These are phyloP conservation scores for Boulengeromyrus knoepffleri DNA, from an alignment of 2,113 vertebrate genomes.

Conservation along the genomic window DNA sequence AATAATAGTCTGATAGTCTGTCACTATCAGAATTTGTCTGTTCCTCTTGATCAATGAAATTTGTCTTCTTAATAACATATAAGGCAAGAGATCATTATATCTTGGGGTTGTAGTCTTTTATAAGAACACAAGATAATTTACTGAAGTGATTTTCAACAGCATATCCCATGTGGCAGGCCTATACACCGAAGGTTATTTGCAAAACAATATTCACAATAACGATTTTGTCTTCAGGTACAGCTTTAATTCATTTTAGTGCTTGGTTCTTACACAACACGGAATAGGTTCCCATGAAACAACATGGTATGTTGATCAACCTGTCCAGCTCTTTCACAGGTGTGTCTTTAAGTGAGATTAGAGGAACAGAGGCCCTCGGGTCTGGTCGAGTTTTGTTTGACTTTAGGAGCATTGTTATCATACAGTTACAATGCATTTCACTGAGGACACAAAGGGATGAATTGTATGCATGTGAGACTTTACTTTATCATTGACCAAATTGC, in stretches of 20 bases:
- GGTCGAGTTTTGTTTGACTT: neutral
- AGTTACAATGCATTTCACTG: neutral
- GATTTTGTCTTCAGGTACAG: neutral
- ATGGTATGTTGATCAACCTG: constrained; percentile 11
- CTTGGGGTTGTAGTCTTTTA: neutral
- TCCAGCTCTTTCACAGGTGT: neutral
- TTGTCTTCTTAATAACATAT: neutral
- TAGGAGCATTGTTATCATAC: neutral
- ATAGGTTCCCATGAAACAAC: neutral
- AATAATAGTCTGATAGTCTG: neutral
- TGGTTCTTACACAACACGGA: neutral
- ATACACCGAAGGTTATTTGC: neutral
- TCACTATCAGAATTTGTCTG: neutral
- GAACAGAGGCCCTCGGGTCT: neutral
- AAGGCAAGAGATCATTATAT: neutral
- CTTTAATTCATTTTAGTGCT: neutral
- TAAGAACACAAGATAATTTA: neutral
- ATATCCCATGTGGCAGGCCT: neutral
- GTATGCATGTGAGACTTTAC: neutral
- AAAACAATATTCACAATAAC: neutral
- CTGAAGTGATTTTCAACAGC: neutral
- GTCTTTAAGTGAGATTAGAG: neutral
- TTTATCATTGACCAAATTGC: neutral
- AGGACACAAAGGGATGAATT: neutral
- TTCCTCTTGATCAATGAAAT: neutral